These are phyloP conservation scores for Drosophila cardini DNA, from an alignment of 1,140 invertebrate species.

Conservation along the genomic window DNA sequence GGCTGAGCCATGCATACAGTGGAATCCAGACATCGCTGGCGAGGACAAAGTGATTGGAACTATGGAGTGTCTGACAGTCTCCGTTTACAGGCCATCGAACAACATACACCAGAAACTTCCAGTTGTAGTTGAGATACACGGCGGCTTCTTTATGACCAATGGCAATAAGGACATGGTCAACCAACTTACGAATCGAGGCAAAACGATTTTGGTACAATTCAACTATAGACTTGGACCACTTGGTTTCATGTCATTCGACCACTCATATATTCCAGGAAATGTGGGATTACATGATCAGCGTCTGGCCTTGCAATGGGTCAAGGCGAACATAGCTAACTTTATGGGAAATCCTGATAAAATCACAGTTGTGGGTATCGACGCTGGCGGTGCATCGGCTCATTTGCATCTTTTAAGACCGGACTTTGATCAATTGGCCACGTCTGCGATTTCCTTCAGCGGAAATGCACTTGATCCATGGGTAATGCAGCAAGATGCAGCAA, in stretches of 20 bases:
- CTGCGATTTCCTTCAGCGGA: slow-evolving; percentile 61
- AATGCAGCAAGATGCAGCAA: slow-evolving; percentile 85
- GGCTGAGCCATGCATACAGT: slow-evolving; percentile 48
- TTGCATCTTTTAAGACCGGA: slow-evolving; percentile 87
- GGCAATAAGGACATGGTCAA: slow-evolving; percentile 77
- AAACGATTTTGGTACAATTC: slow-evolving; percentile 87
- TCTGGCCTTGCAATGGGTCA: slow-evolving; percentile 87
- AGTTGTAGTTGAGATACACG: slow-evolving; percentile 85
- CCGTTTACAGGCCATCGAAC: slow-evolving; percentile 70
- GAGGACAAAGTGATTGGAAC: slow-evolving; percentile 52
- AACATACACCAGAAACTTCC: slow-evolving; percentile 57
- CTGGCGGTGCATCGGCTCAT: slow-evolving; percentile 83
- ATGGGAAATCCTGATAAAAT: slow-evolving; percentile 87
- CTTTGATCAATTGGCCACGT: slow-evolving; percentile 24
- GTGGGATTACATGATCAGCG: slow-evolving; percentile 88
- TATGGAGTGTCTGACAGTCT: slow-evolving; percentile 81
- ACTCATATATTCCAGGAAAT: slow-evolving; percentile 87
- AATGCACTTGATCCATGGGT: slow-evolving; percentile 67
- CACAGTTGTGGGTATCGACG: slow-evolving; percentile 86
- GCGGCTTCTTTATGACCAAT: slow-evolving; percentile 85
- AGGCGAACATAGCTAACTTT: slow-evolving; percentile 86
- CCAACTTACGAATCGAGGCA: slow-evolving; percentile 86
- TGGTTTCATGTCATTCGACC: slow-evolving; percentile 87
- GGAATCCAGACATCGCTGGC: slow-evolving; percentile 42
- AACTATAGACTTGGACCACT: slow-evolving; percentile 88